A percentile compares a stretch with the other conserved stretches of the same genome.
These are phyloP conservation scores for Mustela lutreola DNA, from an alignment of 2,113 vertebrate species.

Conservation along the genomic window DNA sequence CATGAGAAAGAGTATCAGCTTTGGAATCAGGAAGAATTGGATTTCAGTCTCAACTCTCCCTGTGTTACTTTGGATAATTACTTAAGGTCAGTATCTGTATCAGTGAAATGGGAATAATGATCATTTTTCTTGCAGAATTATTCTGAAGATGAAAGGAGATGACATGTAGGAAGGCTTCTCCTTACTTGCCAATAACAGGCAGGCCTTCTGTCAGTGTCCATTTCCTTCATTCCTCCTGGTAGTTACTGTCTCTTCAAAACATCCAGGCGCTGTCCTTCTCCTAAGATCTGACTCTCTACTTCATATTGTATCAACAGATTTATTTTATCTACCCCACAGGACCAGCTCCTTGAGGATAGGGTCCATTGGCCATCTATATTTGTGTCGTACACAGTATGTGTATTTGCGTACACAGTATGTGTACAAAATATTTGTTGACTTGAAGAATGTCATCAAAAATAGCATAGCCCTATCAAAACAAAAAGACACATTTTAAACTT, in stretches of 20 bases:
- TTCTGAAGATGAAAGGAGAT: constrained; percentile 16
- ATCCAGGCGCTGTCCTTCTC: not conserved
- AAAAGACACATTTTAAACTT: not conserved
- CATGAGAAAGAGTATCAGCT: not conserved
- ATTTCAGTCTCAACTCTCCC: constrained; percentile 7
- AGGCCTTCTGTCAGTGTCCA: not conserved
- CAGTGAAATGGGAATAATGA: constrained; percentile 4
- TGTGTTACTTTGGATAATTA: not conserved
- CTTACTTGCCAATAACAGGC: not conserved
- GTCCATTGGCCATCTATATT: not conserved
- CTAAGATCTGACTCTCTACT: not conserved
- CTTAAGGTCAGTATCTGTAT: not conserved
- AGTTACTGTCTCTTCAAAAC: constrained; percentile 12
- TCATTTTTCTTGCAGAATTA: not conserved
- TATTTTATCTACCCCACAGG: not conserved
- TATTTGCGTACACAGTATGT: too few species aligned
- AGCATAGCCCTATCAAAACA: not conserved
- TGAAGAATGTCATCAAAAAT: constrained; percentile 36
- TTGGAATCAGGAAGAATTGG: not conserved
- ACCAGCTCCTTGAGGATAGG: not conserved
- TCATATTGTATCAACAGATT: not conserved
- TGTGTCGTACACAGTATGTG: not conserved
- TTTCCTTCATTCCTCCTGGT: constrained; percentile 39
- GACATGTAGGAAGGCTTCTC: not conserved
- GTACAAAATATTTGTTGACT: not conserved